Percentiles rank a stretch among this genome's conserved stretches.
These are phyloP conservation scores for Lophius piscatorius DNA, from an alignment of 2,113 vertebrate species.

Conservation along the genomic window DNA sequence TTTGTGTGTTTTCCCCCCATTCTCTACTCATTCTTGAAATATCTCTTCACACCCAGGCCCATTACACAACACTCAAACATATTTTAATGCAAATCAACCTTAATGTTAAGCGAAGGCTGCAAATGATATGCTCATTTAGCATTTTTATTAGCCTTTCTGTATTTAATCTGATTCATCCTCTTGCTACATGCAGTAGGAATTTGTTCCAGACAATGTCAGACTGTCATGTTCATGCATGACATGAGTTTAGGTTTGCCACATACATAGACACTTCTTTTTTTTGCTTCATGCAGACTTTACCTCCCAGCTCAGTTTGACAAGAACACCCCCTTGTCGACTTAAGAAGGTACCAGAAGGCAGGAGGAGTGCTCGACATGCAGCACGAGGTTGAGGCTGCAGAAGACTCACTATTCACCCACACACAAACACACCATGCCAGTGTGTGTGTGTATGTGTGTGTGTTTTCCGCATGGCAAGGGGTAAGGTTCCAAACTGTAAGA, in stretches of 20 bases:
- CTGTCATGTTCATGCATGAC: conserved; percentile 20
- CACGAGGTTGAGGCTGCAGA: conserved; percentile 40
- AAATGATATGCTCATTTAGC: background rate
- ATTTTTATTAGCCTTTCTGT: background rate
- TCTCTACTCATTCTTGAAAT: background rate
- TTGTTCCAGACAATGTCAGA: background rate
- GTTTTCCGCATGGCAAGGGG: conserved; percentile 72
- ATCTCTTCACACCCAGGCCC: background rate
- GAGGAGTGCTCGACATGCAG: conserved; percentile 47
- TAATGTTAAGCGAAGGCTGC: background rate
- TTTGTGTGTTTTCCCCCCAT: background rate
- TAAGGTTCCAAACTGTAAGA: conserved; percentile 80
- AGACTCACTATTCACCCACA: conserved; percentile 37
- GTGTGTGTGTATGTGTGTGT: conserved; percentile 38
- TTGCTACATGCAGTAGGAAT: background rate
- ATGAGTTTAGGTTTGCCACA: conserved; percentile 12
- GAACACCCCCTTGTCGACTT: conserved; percentile 59
- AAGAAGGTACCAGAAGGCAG: conserved; percentile 60
- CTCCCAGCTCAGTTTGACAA: conserved; percentile 54
- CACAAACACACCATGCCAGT: conserved; percentile 15
- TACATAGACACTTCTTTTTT: background rate
- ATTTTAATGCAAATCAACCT: background rate
- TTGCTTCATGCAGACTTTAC: conserved; percentile 29
- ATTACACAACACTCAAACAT: background rate
- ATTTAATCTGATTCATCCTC: background rate